Percentiles rank a stretch among this genome's conserved stretches.
These are phyloP conservation scores for Triplophysa siluroides DNA, from an alignment of 2,113 vertebrate genomes.

Conservation along the genomic window DNA sequence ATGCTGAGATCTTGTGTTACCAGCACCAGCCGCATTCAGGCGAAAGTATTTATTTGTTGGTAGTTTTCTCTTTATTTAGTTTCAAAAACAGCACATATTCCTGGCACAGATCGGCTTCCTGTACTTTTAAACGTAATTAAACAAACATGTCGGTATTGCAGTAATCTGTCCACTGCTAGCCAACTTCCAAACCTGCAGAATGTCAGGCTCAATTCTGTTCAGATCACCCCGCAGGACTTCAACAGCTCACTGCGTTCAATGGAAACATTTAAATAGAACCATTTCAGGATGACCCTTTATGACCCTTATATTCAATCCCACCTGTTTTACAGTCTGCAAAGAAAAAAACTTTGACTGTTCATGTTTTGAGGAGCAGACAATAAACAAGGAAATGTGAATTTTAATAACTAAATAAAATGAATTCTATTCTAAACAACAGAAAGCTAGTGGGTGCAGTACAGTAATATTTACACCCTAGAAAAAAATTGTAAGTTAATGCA, in stretches of 20 bases:
- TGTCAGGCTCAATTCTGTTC: constrained; percentile 46
- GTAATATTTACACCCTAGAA: background rate
- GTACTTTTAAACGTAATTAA: constrained; percentile 60
- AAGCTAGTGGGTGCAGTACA: background rate
- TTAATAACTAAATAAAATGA: background rate
- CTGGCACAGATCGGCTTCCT: constrained; percentile 50
- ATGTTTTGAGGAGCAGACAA: background rate
- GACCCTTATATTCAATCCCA: constrained; percentile 37
- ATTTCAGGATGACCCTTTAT: constrained; percentile 26
- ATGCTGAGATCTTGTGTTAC: constrained; percentile 32
- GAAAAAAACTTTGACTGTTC: background rate
- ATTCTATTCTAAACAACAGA: background rate
- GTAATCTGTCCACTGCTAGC: constrained; percentile 46
- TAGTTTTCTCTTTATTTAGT: constrained; percentile 31
- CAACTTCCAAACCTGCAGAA: constrained; percentile 51
- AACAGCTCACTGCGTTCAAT: constrained; percentile 31
- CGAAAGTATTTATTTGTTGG: constrained; percentile 51
- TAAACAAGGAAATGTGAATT: background rate
- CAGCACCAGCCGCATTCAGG: constrained; percentile 24
- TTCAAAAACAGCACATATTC: constrained; percentile 44
- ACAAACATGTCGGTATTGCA: constrained; percentile 57
- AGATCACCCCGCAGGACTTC: constrained; percentile 42
- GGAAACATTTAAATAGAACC: constrained; percentile 46
- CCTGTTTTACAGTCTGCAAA: constrained; percentile 45
- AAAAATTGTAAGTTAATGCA: background rate